Percentiles rank a stretch among this genome's conserved stretches.
Conservation (phyloP, 2,888 invertebrate genomes). For the Torymus aiolomorphi region DNA sequence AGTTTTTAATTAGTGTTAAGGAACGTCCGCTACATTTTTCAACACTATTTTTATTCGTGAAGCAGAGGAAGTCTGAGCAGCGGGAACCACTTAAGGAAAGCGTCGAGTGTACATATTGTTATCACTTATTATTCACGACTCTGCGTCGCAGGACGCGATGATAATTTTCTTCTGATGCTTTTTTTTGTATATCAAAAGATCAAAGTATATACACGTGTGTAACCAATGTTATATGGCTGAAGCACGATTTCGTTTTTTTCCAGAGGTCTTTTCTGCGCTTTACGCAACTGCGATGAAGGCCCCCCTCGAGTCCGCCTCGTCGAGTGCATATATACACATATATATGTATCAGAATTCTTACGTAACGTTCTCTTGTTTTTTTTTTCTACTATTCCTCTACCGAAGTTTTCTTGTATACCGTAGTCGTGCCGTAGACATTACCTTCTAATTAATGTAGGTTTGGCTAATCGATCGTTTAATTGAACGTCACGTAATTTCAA, state of each 20-base stretch:
- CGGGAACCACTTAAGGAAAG: slow-evolving; percentile 61
- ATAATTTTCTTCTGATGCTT: slow-evolving; percentile 13
- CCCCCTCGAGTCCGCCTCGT: slow-evolving; percentile 38
- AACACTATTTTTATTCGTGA: slow-evolving; percentile 52
- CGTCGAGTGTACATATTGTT: slow-evolving; percentile 37
- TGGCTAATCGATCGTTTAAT: slow-evolving; percentile 38
- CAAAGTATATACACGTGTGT: slow-evolving; percentile 26
- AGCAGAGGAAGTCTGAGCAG: slow-evolving; percentile 64
- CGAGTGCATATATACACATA: slow-evolving; percentile 27
- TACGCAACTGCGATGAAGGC: slow-evolving; percentile 54
- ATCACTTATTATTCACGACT: slow-evolving; percentile 1
- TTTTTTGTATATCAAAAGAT: slow-evolving; percentile 29
- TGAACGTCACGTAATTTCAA: slow-evolving; percentile 32
- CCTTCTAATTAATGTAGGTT: slow-evolving; percentile 37
- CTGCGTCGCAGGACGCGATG: slow-evolving; percentile 20
- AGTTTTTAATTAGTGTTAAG: slow-evolving; percentile 45
- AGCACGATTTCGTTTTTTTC: slow-evolving; percentile 54
- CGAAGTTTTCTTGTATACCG: slow-evolving; percentile 15
- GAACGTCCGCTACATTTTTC: slow-evolving; percentile 44
- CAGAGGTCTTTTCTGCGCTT: slow-evolving; percentile 52
- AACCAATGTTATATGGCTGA: slow-evolving; percentile 39
- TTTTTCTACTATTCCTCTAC: slow-evolving; percentile 4
- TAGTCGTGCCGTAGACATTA: slow-evolving; percentile 27
- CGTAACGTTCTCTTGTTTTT: slow-evolving; percentile 33
- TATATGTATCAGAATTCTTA: slow-evolving; percentile 27